Percentiles rank a stretch among this genome's conserved stretches.
These are phyloP conservation scores for Pseudomyrmex flavicornis DNA, from an alignment of 1,140 invertebrate species.

Conservation along the genomic window DNA sequence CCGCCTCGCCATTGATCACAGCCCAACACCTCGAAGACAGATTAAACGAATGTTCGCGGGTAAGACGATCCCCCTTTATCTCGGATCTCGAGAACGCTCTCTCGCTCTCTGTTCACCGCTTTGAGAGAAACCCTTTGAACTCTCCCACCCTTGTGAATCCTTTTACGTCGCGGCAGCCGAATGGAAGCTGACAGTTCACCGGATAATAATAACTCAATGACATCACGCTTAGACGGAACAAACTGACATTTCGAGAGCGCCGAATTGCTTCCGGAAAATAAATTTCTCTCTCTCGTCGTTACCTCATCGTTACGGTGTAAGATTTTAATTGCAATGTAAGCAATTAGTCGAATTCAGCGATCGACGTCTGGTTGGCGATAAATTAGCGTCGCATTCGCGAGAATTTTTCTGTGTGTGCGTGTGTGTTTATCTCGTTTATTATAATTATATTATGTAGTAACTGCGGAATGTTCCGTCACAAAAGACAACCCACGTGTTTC, in stretches of 20 bases:
- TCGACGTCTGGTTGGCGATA: background rate
- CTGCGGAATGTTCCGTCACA: background rate
- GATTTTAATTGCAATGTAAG: background rate
- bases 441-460: constrained; percentile 8
- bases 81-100: constrained; percentile 71
- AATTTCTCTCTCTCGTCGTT: background rate
- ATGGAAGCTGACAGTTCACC: constrained; percentile 70
- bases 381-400: background rate
- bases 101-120: constrained; percentile 40
- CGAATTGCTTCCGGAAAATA: background rate
- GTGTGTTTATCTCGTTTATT: background rate
- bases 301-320: background rate
- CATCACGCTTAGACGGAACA: background rate
- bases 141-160: constrained; percentile 39
- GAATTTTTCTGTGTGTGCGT: background rate
- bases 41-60: constrained; percentile 76
- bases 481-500: constrained; percentile 47
- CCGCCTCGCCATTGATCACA: constrained; percentile 72
- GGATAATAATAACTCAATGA: constrained; percentile 62
- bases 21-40: constrained; percentile 75
- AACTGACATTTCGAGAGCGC: constrained; percentile 3
- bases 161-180: constrained; percentile 65
- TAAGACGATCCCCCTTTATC: constrained; percentile 78
- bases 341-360: background rate
- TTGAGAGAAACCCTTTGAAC: constrained; percentile 69